Base-by-base conservation (phyloP, 2,888 invertebrate species). In the Balanococcus diminutus region DNA sequence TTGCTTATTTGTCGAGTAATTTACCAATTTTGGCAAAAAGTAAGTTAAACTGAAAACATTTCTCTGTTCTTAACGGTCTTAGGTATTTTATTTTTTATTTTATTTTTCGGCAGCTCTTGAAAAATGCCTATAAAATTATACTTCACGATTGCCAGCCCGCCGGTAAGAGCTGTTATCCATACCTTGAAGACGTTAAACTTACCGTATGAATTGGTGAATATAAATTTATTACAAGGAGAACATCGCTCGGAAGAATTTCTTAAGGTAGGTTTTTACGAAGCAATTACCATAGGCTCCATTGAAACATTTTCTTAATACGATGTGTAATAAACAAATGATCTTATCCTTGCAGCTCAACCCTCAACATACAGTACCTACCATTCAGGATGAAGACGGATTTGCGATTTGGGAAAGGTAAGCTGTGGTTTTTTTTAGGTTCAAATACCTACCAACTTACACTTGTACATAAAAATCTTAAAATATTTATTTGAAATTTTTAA, bases 221-320 rank as follows among this genome's bases (percentile, higher is more conserved):
- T 84, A 22, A 42, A 84, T 36, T 61, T 84, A 9, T 31, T 39
- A n/a, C 9, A 84, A 84, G 84, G 84, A 3, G 84, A 84, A 84
- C 39, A 32, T 61, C 51, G 11, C 32, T 19, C 36, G 0, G 61
- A 84, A 28, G 84, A 84, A 25, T 84, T 61, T 67, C 39, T 61
- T 9, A 84, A 84, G 36, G 84, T 84, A 67, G n/a, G n/a, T n/a
- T n/a, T n/a, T n/a, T n/a, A n/a, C n/a, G n/a, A 16, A 31, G 6
- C 31, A 16, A 11, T 67, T 67, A 56, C 25, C 56, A 56, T 11
- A 25, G 14, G 1, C 9, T 1, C 1, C 67, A 9, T 25, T 22
- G 3, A 28, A 28, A 67, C n/a, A n/a, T n/a, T n/a, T n/a, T n/a
- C n/a, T n/a, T n/a, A n/a, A n/a, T n/a, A n/a, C n/a, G n/a, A n/a